These are phyloP conservation scores for Sclerurus mexicanus DNA, from an alignment of 2,113 vertebrate genomes.

Conservation along the genomic window DNA sequence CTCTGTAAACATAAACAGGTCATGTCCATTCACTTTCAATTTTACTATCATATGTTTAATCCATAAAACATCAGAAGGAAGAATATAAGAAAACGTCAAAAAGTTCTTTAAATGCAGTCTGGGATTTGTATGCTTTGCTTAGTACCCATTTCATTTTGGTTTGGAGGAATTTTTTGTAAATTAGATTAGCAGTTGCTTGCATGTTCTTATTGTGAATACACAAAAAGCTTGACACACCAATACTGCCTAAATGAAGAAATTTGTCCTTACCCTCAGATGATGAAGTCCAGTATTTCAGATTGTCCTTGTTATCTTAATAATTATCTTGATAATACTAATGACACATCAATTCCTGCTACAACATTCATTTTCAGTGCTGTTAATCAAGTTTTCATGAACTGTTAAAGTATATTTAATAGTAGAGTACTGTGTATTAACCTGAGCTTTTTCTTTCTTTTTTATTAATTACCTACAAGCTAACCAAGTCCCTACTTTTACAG, in stretches of 20 bases:
- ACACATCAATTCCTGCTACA: background rate
- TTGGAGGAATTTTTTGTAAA: rapidly evolving
- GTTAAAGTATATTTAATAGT: background rate
- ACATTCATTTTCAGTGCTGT: background rate
- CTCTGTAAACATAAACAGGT: background rate
- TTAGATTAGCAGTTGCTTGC: background rate
- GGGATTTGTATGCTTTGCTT: background rate
- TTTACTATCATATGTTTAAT: background rate
- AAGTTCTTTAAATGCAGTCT: background rate
- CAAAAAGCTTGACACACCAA: background rate
- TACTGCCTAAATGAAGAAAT: background rate
- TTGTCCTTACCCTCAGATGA: background rate
- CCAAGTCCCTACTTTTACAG: background rate
- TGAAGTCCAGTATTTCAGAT: background rate
- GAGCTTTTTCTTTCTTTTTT: background rate
- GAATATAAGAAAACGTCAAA: background rate
- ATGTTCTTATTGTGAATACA: background rate
- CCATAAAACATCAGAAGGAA: background rate
- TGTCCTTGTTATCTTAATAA: background rate
- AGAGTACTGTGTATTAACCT: background rate
- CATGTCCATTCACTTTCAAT: background rate
- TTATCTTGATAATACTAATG: background rate
- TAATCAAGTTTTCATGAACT: background rate
- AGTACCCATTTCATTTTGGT: background rate
- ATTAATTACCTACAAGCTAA: background rate